A percentile compares a stretch with the other conserved stretches of the same genome.
Evolutionary conservation across 2,888 invertebrate genomes (phyloP).

Genomic region (Drosophila lacicola): DNA sequence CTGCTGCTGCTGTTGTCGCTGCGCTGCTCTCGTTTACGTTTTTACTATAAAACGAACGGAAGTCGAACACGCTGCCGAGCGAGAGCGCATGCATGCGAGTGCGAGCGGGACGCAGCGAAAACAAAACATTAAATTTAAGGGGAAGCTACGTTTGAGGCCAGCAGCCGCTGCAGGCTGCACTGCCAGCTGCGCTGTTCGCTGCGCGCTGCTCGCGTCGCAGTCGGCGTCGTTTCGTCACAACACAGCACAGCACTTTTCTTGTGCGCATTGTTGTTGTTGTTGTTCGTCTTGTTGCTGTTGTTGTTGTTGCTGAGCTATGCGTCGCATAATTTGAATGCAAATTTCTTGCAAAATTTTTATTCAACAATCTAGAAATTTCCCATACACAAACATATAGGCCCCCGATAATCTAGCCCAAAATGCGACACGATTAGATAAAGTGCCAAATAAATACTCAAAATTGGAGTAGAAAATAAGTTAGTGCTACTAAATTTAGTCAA

Average conservation of each 20-base stretch:
- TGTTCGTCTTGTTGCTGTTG: slow-evolving; percentile 20
- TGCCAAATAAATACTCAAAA: slow-evolving; percentile 16
- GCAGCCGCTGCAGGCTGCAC: slow-evolving; percentile 35
- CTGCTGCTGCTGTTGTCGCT: slow-evolving; percentile 5
- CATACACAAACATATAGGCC: slow-evolving; percentile 1
- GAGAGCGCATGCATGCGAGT: slow-evolving; percentile 32
- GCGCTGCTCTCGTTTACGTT: slow-evolving; percentile 58
- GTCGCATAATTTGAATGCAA: slow-evolving; percentile 50
- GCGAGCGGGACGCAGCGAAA: slow-evolving; percentile 70
- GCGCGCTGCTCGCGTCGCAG: slow-evolving; percentile 29
- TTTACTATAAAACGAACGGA: slow-evolving; percentile 62
- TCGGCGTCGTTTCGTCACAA: slow-evolving; percentile 59
- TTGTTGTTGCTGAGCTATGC: slow-evolving; percentile 24
- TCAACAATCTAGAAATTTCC: slow-evolving; percentile 23
- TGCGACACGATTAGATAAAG: slow-evolving; percentile 47
- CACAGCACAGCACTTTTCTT: slow-evolving; percentile 14
- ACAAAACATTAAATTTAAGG: slow-evolving; percentile 77
- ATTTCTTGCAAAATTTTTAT: slow-evolving; percentile 32
- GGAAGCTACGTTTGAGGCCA: slow-evolving; percentile 53
- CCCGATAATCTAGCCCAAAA: slow-evolving; percentile 43
- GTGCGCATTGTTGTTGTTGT: slow-evolving; percentile 8
- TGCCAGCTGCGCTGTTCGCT: slow-evolving; percentile 14
- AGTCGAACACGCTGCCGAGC: slow-evolving; percentile 56
- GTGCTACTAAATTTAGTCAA: slow-evolving; percentile 38
- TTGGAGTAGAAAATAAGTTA: slow-evolving; percentile 4